These are phyloP conservation scores for Xiphydria camelus DNA, from an alignment of 2,888 invertebrate species.

Conservation along the genomic window DNA sequence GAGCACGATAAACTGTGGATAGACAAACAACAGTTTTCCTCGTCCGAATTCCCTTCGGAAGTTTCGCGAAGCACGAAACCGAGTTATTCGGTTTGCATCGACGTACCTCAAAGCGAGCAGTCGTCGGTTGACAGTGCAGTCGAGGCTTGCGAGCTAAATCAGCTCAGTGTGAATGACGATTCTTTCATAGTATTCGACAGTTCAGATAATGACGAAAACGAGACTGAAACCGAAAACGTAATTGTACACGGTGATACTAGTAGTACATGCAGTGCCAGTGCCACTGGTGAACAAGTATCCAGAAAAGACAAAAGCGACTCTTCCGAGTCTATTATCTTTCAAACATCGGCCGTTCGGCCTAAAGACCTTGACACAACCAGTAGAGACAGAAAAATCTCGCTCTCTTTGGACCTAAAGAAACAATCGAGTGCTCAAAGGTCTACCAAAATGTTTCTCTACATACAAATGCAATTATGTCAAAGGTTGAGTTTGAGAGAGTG, in stretches of 20 bases:
- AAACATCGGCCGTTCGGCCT: not conserved
- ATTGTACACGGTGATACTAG: conserved; percentile 2
- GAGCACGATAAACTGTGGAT: conserved; percentile 71
- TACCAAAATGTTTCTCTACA: conserved; percentile 79
- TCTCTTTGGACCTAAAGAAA: conserved; percentile 14
- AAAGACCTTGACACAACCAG: conserved; percentile 1
- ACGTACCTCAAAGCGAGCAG: conserved; percentile 39
- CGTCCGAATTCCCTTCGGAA: conserved; percentile 40
- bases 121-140: conserved; percentile 48
- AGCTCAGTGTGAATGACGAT: conserved; percentile 38
- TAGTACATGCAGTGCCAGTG: not conserved
- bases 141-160: conserved; percentile 42
- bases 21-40: conserved; percentile 40
- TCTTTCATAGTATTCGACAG: conserved; percentile 62
- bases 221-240: conserved; percentile 34
- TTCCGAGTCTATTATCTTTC: not conserved
- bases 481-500: conserved; percentile 90
- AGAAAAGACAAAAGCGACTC: not conserved
- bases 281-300: not conserved
- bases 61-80: conserved; percentile 31
- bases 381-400: conserved; percentile 17
- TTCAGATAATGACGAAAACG: conserved; percentile 19
- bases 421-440: conserved; percentile 23
- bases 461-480: conserved; percentile 96
- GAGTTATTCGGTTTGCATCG: conserved; percentile 38